Base-by-base conservation (phyloP, 2,113 vertebrate species). In the Phrynosoma blainvillii region DNA sequence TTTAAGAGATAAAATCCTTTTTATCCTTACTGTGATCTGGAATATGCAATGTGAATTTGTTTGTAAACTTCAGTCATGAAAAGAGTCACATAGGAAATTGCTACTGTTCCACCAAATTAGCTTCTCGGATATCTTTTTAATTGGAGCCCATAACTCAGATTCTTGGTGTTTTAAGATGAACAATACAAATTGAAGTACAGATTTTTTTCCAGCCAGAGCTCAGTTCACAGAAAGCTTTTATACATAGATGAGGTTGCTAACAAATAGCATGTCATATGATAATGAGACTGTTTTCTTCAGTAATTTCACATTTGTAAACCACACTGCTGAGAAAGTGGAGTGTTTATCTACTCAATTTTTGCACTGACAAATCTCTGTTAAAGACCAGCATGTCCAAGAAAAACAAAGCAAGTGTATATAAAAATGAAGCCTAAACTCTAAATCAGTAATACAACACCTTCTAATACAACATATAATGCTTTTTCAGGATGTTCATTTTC, bases 101-200 rank as follows among this genome's bases (percentile, higher is more conserved):
- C 94, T 95, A 92, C 95, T 96, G 95, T 96, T 96, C 96, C 95
- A 93, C 95, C 94, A 89, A 96, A 96, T 97, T 97, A 97, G 95
- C 93, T 95, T 95, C 96, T 96, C 93, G 93, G 94, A 96, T 97
- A 97, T 97, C 95, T 93, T 96, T 96, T 97, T 97, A 97, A 97
- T 97, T 97, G 94, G 95, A 96, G 93, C 91, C 89, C 91, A 93
- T 95, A 96, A 96, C 95, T 93, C 93, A 96, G 93, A 95, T 95
- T 94, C 94, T 95, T 95, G 89, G 92, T 96, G 95, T 95, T 96
- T 96, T 94, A 95, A 93, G 92, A 93, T 89, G 95, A 96, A 95
- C 95, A 96, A 95, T 96, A 95, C 93, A 96, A 96, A 96, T 96
- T 95, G 94, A 96, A 95, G 95, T 96, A 95, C 94, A 94, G 94